Evolutionary conservation across 2,888 invertebrate genomes (phyloP).

Genomic region (Epirrhoe alternata): DNA sequence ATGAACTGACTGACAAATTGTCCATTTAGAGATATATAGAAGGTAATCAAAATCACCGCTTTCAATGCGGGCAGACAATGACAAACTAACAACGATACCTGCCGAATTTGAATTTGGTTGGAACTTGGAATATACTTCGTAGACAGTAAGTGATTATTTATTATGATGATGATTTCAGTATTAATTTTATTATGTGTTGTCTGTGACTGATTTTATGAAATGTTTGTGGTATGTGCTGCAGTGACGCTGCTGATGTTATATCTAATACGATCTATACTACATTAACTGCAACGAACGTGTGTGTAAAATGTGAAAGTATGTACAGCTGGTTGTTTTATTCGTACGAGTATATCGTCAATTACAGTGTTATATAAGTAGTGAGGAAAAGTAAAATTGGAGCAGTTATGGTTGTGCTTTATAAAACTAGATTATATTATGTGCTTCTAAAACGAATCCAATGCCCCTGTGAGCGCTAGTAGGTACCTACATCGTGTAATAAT

Average conservation of each 20-base stretch:
- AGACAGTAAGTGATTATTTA: background rate
- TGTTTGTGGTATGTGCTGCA: constrained; percentile 7
- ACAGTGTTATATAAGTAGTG: too few species aligned
- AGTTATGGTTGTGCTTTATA: background rate
- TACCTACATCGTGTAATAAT: background rate
- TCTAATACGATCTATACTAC: background rate
- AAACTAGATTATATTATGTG: too few species aligned
- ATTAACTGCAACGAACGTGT: too few species aligned
- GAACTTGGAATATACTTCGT: background rate
- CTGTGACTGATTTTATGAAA: background rate
- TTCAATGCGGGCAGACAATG: constrained; percentile 30
- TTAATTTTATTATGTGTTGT: too few species aligned
- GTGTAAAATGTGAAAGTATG: too few species aligned
- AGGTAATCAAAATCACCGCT: constrained; percentile 33
- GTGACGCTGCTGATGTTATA: background rate
- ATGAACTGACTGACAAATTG: constrained; percentile 32
- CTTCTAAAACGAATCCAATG: too few species aligned
- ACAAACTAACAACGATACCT: constrained; percentile 20
- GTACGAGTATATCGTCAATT: background rate
- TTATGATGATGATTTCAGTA: too few species aligned
- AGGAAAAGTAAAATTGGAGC: too few species aligned
- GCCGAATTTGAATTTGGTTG: constrained; percentile 17
- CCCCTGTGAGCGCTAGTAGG: background rate
- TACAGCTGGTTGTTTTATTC: too few species aligned
- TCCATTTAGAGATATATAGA: constrained; percentile 12